A percentile compares a stretch with the other conserved stretches of the same genome.
Evolutionary conservation across 2,797 vertebrate genomes (phyloP).

Genomic region (Delichon dasypus): DNA sequence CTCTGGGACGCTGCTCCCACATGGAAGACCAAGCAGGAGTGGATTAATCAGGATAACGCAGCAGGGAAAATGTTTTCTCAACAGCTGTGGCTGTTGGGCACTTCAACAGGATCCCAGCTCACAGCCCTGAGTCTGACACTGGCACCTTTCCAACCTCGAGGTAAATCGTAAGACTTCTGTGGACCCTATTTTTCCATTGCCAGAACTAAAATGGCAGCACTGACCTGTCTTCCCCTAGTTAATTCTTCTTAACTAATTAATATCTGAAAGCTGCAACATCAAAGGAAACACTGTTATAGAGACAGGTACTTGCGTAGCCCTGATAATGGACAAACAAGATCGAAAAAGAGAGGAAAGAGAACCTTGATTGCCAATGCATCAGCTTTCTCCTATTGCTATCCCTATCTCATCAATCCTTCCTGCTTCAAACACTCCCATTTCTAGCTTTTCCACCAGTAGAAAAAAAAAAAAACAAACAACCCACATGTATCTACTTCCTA

Average conservation of each 20-base stretch:
- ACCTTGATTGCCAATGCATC: not conserved
- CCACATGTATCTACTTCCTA: not conserved
- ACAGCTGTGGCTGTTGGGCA: not conserved
- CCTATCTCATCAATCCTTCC: not conserved
- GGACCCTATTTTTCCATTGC: not conserved
- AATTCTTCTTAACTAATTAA: not conserved
- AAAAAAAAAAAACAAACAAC: not conserved
- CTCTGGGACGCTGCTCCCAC: not conserved
- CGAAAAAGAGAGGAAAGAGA: not conserved
- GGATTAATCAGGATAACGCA: not conserved
- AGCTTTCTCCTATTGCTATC: not conserved
- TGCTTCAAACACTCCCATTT: not conserved
- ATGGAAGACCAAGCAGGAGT: not conserved
- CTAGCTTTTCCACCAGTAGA: not conserved
- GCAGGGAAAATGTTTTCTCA: slow-evolving; percentile 7
- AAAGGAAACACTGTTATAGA: not conserved
- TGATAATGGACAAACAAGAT: not conserved
- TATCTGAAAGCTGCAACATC: not conserved
- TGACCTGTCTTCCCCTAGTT: not conserved
- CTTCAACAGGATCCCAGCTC: not conserved
- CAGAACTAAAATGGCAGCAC: not conserved
- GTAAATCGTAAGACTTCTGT: not conserved
- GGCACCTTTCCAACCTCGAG: not conserved
- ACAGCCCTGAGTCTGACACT: not conserved
- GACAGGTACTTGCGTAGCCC: not conserved